Evolutionary conservation across 2,797 vertebrate genomes (phyloP), one percentile per base, ranked within the genome.

Genomic region (Alfaro cultratus): DNA sequence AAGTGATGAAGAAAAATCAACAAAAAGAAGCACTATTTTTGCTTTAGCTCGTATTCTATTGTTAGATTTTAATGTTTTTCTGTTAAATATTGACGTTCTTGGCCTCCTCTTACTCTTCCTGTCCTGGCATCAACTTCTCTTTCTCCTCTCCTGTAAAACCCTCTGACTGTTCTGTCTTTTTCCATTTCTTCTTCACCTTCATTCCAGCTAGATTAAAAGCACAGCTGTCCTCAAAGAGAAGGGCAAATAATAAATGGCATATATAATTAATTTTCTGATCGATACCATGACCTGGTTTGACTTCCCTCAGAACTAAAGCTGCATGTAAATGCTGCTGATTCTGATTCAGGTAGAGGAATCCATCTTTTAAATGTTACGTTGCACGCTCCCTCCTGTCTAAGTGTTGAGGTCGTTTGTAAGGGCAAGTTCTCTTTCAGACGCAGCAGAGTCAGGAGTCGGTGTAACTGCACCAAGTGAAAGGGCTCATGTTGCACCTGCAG

Each of bases 341-440:
- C 47, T 1, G 51, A 47, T 75, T 76, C 18, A 0, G 55, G 26
- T 26, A 3, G 46, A 67, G 68, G 79, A 80, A 64, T 1, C 45
- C 43, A 75, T 67, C 77, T 76, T 70, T 29, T 78, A 41, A 26
- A 26, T 11, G 71, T 16, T 78, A 62, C 34, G 41, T n/a, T 39
- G 72, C 73, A 18, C n/a, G n/a, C n/a, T 0, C 29, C 76, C 55
- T 77, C 57, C 78, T 49, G 75, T 51, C 31, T 34, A 88, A 88
- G 81, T 87, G 86, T 85, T 74, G 77, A 85, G 80, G 81, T 87
- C 84, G 83, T 89, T 89, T 90, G 90, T 89, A 86, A 82, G 83
- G 85, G 91, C 89, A 87, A 77, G 83, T 88, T 88, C 75, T 88
- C 91, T 86, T 86, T 88, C 74, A 79, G 83, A 76, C 82, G 85